Evolutionary conservation across 2,888 invertebrate genomes (phyloP).

Genomic region (Agrochola litura): DNA sequence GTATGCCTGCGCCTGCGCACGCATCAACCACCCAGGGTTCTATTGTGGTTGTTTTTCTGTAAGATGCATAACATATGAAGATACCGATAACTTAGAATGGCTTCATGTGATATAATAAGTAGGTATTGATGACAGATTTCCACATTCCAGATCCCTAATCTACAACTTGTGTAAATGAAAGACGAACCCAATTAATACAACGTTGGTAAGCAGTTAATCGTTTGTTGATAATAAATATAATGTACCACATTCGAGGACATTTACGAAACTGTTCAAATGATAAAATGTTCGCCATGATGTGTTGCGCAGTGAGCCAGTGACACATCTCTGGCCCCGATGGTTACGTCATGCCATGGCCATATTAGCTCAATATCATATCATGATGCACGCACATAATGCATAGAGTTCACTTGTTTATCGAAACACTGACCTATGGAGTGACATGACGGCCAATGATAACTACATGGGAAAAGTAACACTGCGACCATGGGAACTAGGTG

Average conservation of each 20-base stretch:
- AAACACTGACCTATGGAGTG: conserved; percentile 80
- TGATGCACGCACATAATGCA: conserved; percentile 66
- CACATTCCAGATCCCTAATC: conserved; percentile 7
- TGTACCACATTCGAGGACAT: conserved; percentile 43
- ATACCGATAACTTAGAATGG: conserved; percentile 11
- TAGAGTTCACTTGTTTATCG: conserved; percentile 77
- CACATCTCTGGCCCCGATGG: conserved; percentile 61
- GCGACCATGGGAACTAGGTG: conserved; percentile 81
- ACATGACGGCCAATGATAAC: conserved; percentile 76
- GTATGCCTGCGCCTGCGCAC: conserved; percentile 64
- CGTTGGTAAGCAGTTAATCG: conserved; percentile 27
- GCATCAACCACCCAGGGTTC: conserved; percentile 45
- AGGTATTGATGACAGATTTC: conserved; percentile 25
- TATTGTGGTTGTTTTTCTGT: conserved; percentile 30
- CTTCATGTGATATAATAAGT: conserved; percentile 1
- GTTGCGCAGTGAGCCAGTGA: conserved; percentile 46
- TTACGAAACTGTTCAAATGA: conserved; percentile 54
- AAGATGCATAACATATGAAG: conserved; percentile 2
- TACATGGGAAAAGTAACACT: conserved; percentile 81
- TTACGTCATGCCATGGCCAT: conserved; percentile 61
- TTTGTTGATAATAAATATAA: conserved; percentile 44
- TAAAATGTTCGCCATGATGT: conserved; percentile 46
- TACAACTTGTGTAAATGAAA: conserved; percentile 13
- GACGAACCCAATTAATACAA: background rate
- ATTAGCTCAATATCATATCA: conserved; percentile 57